These are phyloP conservation scores for Blennius ocellaris DNA, from an alignment of 2,113 vertebrate genomes.

Conservation along the genomic window DNA sequence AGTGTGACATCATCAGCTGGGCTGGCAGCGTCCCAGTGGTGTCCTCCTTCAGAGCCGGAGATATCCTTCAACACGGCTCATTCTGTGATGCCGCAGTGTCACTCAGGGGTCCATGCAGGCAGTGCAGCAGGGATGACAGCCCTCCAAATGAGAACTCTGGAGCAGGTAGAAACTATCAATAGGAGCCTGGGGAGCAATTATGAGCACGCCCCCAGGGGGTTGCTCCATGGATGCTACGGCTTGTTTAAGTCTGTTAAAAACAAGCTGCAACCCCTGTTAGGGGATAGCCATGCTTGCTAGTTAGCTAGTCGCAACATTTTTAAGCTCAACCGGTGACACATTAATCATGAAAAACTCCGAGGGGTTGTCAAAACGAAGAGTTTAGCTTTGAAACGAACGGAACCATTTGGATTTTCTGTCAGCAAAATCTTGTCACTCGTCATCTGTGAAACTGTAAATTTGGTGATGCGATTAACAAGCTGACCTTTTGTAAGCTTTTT, in stretches of 20 bases:
- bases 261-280: constrained; percentile 4
- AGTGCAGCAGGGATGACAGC: constrained; percentile 55
- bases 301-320: constrained; percentile 35
- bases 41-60: constrained; percentile 43
- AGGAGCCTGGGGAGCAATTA: constrained; percentile 60
- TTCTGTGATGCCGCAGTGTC: constrained; percentile 54
- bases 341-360: constrained; percentile 48
- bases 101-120: constrained; percentile 62
- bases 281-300: constrained; percentile 8
- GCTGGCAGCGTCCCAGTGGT: constrained; percentile 48
- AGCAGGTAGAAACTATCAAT: constrained; percentile 60
- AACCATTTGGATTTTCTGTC: constrained; percentile 28
- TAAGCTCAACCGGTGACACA: constrained; percentile 36
- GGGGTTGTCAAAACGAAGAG: constrained; percentile 41
- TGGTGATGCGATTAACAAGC: constrained; percentile 51
- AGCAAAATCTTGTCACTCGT: constrained; percentile 15
- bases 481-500: constrained; percentile 52
- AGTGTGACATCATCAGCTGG: constrained; percentile 60
- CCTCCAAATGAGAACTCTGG: constrained; percentile 46
- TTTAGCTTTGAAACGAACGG: constrained; percentile 35
- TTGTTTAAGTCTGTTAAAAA: constrained; percentile 54
- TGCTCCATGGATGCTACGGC: constrained; percentile 29
- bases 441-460: constrained; percentile 28
- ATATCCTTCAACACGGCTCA: constrained; percentile 56
- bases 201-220: constrained; percentile 41